Conservation (phyloP, 2,888 invertebrate genomes). For the Tipula vernalis region DNA sequence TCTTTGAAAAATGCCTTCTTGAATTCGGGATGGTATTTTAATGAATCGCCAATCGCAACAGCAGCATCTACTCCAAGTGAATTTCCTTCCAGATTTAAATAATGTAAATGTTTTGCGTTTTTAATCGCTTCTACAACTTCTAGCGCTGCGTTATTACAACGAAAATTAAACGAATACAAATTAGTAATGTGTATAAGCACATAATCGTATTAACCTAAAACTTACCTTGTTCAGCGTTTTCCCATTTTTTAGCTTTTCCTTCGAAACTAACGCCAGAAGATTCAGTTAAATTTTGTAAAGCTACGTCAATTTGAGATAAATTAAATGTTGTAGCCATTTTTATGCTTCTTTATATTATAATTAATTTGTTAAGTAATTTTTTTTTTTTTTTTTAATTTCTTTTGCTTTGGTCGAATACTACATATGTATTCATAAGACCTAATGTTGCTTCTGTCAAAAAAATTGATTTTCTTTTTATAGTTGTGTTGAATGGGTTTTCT, state of each 20-base stretch:
- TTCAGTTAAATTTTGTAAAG: conserved; percentile 32
- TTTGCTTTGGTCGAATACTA: too few relatives aligned
- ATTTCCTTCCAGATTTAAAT: conserved; percentile 80
- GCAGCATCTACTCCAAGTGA: conserved; percentile 87
- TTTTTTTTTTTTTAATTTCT: too few relatives aligned
- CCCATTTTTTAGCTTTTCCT: conserved; percentile 64
- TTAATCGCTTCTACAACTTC: conserved; percentile 65
- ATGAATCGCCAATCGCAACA: conserved; percentile 64
- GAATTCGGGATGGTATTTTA: conserved; percentile 65
- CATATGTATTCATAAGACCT: too few relatives aligned
- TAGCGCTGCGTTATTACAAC: conserved; percentile 40
- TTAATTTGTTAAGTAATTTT: not conserved
- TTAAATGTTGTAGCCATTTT: conserved; percentile 11
- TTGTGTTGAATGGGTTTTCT: too few relatives aligned
- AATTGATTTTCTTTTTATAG: too few relatives aligned
- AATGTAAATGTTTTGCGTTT: conserved; percentile 52
- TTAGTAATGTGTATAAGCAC: not conserved
- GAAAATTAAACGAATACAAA: not conserved
- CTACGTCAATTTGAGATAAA: conserved; percentile 7
- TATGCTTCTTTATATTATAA: not conserved
- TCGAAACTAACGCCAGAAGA: conserved; percentile 71
- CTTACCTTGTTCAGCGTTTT: conserved; percentile 68
- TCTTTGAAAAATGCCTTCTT: conserved; percentile 86
- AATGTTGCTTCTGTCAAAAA: too few relatives aligned
- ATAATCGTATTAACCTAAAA: conserved; percentile 11